Conservation (phyloP, 1,140 invertebrate genomes). For the Neomicropteryx cornuta region DNA sequence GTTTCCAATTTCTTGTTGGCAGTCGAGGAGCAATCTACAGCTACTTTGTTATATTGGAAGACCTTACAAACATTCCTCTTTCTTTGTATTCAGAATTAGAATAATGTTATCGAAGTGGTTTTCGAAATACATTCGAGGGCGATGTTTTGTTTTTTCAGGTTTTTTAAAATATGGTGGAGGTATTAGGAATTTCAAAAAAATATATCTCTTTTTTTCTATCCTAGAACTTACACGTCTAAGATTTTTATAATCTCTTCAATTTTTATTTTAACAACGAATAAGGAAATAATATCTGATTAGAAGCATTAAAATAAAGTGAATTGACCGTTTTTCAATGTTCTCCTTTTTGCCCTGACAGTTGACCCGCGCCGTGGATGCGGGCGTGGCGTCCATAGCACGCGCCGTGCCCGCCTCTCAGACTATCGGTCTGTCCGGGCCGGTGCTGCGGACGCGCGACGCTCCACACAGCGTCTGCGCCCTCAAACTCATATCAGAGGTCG, state of each 20-base stretch:
- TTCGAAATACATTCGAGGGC: too few species aligned
- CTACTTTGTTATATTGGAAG: too few species aligned
- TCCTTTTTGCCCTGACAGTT: too few species aligned
- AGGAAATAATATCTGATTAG: neutral
- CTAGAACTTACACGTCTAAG: too few species aligned
- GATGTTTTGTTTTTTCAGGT: constrained; percentile 9
- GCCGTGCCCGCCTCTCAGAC: constrained; percentile 49
- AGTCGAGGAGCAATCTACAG: too few species aligned
- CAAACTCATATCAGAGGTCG: constrained; percentile 83
- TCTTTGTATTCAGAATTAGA: too few species aligned
- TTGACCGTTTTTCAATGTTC: too few species aligned
- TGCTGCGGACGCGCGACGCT: constrained; percentile 76
- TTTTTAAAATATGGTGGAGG: neutral
- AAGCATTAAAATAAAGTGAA: neutral
- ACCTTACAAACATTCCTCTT: too few species aligned
- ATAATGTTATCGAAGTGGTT: too few species aligned
- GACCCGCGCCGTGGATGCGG: constrained; percentile 40
- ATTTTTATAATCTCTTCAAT: neutral
- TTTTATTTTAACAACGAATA: too few species aligned
- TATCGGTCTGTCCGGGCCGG: constrained; percentile 49
- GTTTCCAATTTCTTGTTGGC: too few species aligned
- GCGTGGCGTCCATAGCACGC: constrained; percentile 57
- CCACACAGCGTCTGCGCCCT: constrained; percentile 84
- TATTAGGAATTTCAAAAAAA: neutral
- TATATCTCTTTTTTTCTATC: neutral